A percentile compares a stretch with the other conserved stretches of the same genome.
Evolutionary conservation across 2,888 invertebrate genomes (phyloP).

Genomic region (Elaeidobius kamerunicus): DNA sequence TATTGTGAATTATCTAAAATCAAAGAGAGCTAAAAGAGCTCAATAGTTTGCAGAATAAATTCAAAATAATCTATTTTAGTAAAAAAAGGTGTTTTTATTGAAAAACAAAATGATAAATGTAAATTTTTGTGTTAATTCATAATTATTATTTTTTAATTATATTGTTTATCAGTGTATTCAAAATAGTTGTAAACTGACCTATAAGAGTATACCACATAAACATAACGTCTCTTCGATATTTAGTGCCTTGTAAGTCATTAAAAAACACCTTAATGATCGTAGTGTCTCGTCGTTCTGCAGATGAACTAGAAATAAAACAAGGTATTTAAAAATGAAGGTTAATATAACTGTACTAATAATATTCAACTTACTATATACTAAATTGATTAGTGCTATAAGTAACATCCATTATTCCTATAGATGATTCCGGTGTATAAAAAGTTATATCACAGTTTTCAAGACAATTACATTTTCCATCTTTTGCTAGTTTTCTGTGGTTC

Average conservation of each 20-base stretch:
- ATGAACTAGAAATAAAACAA: neutral
- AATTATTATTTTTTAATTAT: neutral
- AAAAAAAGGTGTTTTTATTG: too few relatives aligned
- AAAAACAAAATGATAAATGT: too few relatives aligned
- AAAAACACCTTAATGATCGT: neutral
- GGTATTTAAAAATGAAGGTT: too few relatives aligned
- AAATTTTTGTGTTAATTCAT: neutral
- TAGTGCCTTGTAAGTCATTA: neutral
- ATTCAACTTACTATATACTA: constrained; percentile 35
- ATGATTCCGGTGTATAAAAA: neutral
- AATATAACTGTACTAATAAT: too few relatives aligned
- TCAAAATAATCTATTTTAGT: too few relatives aligned
- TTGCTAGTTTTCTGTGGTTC: neutral
- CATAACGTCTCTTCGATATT: neutral
- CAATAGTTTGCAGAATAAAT: too few relatives aligned
- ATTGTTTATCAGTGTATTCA: neutral
- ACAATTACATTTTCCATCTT: neutral
- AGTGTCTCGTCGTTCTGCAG: neutral
- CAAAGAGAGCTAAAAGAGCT: too few relatives aligned
- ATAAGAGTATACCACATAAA: constrained; percentile 63
- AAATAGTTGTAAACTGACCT: too few relatives aligned
- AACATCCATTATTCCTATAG: neutral
- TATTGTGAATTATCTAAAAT: too few relatives aligned
- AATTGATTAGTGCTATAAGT: neutral
- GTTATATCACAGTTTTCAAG: neutral